Evolutionary conservation across 2,797 vertebrate species (phyloP).

Genomic region (Dallia pectoralis): DNA sequence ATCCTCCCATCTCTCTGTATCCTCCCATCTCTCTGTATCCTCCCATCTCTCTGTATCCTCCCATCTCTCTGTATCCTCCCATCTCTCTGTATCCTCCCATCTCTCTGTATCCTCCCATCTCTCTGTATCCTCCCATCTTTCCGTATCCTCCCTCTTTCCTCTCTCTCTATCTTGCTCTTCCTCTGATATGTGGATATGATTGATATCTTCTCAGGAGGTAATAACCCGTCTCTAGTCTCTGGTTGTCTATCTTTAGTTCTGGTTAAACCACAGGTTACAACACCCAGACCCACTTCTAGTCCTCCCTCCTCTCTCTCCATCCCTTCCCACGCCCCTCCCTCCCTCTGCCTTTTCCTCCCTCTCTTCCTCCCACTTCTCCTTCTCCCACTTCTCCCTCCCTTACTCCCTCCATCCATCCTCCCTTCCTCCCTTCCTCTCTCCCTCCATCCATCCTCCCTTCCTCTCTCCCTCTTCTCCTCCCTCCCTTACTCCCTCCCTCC

Average conservation of each 20-base stretch:
- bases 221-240: neutral
- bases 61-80: too few relatives aligned
- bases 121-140: neutral
- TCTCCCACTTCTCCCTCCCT: neutral
- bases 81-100: too few relatives aligned
- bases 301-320: neutral
- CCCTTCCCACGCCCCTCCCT: neutral
- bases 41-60: too few relatives aligned
- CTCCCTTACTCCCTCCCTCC: neutral
- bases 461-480: accelerated
- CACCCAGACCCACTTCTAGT: neutral
- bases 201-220: too few relatives aligned
- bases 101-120: neutral
- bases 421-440: neutral
- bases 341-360: neutral
- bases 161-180: neutral
- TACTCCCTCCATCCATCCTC: neutral
- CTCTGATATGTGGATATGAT: neutral
- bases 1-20: too few relatives aligned
- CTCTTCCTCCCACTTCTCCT: neutral
- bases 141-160: neutral
- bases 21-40: too few relatives aligned
- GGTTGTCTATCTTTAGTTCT: neutral
- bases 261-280: too few relatives aligned
- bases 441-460: neutral